Base-by-base conservation (phyloP, 2,888 invertebrate species). In the Torymus auratus region DNA sequence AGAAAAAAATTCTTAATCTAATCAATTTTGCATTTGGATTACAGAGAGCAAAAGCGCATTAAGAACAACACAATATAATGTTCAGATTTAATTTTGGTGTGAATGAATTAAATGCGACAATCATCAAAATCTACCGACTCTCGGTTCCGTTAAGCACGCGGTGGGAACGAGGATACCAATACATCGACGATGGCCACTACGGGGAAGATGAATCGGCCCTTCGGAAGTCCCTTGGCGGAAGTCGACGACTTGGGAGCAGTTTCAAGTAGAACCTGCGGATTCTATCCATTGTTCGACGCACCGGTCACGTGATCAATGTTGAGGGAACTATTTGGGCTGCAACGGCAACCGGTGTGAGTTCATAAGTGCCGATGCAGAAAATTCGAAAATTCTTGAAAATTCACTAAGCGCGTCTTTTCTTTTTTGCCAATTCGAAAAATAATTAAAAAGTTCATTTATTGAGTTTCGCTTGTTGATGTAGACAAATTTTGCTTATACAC, bases 281-380 rank as follows among this genome's bases (percentile, higher is more conserved):
- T 88, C 86, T 84, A 85, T 86, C 85, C 86, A 88, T 88, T 88
- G 88, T 89, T 88, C 86, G 78, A 84, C 83, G 84, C 83, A 85
- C 82, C 84, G 83, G 81, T 75, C 85, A 83, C 83, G 86, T 86
- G 89, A 88, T 88, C 88, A 86, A 88, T 88, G 89, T 86, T 87
- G 82, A 71, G 78, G 75, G 80, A 87, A 87, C 87, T 88, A 87
- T 89, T 88, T 84, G 61, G 64, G 69, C 73, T 72, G 65, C 23
- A 60, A 75, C 81, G 64, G 81, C 56, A 76, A 70, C 80, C 69
- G 56, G 60, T 13, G 23, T 82, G 83, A 82, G 80, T 77, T 79
- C 82, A 78, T 80, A 82, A 86, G 85, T 85, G 86, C 87, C 88
- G 86, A 88, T 86, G 86, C 77, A 85, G 83, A 83, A 84, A 84